A percentile compares a stretch with the other conserved stretches of the same genome.
Conservation (phyloP, 2,888 invertebrate genomes). For the Enchytraeus crypticus region DNA sequence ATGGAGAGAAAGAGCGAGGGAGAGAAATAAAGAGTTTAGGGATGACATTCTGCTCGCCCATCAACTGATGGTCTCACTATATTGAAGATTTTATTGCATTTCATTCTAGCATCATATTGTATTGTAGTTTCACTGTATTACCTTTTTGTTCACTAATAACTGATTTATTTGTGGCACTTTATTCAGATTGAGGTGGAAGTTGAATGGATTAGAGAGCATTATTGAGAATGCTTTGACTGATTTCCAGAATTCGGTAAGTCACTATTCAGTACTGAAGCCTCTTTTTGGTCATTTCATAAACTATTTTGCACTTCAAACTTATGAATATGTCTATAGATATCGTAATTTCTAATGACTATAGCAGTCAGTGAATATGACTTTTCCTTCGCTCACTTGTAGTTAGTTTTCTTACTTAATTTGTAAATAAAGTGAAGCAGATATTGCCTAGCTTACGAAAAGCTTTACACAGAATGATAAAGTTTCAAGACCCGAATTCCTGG, state of each 20-base stretch:
- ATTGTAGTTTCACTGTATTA: background rate
- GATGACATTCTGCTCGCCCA: background rate
- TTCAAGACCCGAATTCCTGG: too few relatives aligned
- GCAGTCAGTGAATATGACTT: too few relatives aligned
- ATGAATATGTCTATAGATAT: too few relatives aligned
- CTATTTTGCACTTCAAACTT: too few relatives aligned
- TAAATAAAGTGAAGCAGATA: too few relatives aligned
- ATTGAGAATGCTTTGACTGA: conserved; percentile 1
- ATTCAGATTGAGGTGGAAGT: conserved; percentile 3
- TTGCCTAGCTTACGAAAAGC: too few relatives aligned
- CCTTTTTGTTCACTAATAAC: background rate
- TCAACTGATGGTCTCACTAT: background rate
- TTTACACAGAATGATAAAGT: too few relatives aligned
- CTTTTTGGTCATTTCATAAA: too few relatives aligned
- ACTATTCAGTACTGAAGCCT: too few relatives aligned
- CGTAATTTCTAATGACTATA: too few relatives aligned
- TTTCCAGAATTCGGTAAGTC: conserved; percentile 1
- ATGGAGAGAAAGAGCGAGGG: background rate
- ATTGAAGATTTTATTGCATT: background rate
- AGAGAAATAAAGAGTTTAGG: background rate
- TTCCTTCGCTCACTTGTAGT: too few relatives aligned
- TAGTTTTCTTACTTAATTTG: too few relatives aligned
- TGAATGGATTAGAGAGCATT: background rate
- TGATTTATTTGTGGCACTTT: background rate
- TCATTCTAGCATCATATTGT: background rate